These are phyloP conservation scores for Lochmaea crataegi DNA, from an alignment of 2,888 invertebrate species.

Conservation along the genomic window DNA sequence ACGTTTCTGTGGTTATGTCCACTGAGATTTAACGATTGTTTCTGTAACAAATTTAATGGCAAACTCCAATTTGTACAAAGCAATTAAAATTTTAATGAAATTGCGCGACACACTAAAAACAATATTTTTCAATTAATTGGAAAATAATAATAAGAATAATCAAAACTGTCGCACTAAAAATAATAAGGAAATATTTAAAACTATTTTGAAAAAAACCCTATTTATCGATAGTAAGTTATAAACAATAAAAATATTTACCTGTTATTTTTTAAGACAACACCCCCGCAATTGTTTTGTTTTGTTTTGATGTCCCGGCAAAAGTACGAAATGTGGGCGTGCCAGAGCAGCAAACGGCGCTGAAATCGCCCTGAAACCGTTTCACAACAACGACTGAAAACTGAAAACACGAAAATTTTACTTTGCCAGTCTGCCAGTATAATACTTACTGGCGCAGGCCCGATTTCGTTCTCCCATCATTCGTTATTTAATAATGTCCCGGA, in stretches of 20 bases:
- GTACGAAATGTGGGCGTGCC: conserved; percentile 27
- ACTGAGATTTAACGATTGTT: no score
- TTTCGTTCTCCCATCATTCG: conserved; percentile 2
- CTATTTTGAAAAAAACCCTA: no score
- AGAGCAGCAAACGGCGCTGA: conserved; percentile 7
- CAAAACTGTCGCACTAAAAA: no score
- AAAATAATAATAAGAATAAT: no score
- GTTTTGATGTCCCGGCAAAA: conserved; percentile 26
- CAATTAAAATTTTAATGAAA: no score
- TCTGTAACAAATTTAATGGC: no score
- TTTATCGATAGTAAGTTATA: no score
- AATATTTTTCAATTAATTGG: no score
- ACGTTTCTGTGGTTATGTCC: no score
- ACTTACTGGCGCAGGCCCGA: conserved; percentile 21
- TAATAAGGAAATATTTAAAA: no score
- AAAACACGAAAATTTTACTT: conserved; percentile 17
- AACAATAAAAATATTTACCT: conserved; percentile 4
- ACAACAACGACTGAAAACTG: conserved; percentile 24
- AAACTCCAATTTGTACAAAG: no score
- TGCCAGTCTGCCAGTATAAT: neutral
- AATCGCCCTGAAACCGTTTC: conserved; percentile 23
- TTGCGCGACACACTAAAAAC: no score
- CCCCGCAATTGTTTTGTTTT: neutral
- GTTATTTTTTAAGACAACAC: neutral
- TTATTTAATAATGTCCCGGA: conserved; percentile 27